Evolutionary conservation across 2,113 vertebrate species (phyloP).

Genomic region (Smithornis capensis): DNA sequence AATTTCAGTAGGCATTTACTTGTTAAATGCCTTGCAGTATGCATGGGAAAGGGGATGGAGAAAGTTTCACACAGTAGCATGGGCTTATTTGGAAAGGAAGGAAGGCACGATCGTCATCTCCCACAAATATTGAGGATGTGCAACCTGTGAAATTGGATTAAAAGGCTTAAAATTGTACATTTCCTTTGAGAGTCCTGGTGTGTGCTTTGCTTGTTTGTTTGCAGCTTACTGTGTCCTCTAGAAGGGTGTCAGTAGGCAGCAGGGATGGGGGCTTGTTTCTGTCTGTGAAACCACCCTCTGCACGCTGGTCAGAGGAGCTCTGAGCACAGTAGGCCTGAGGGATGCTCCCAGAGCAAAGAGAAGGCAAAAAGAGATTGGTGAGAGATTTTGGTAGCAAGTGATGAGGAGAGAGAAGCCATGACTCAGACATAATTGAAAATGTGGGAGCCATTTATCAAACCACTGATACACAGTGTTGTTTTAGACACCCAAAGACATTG

Average conservation of each 20-base stretch:
- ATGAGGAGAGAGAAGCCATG: background rate
- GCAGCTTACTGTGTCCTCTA: background rate
- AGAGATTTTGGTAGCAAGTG: background rate
- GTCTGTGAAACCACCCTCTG: background rate
- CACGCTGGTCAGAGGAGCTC: background rate
- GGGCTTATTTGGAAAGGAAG: background rate
- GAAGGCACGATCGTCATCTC: background rate
- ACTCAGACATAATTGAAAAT: background rate
- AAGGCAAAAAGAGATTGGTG: background rate
- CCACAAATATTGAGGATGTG: background rate
- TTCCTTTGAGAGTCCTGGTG: background rate
- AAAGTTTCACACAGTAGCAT: background rate
- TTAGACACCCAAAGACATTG: background rate
- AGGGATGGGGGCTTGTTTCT: background rate
- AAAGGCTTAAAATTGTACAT: background rate
- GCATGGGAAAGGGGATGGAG: background rate
- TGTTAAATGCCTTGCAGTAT: background rate
- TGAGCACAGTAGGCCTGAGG: background rate
- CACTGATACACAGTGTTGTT: background rate
- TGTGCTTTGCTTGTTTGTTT: background rate
- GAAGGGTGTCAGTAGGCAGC: background rate
- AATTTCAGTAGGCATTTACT: background rate
- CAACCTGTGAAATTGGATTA: background rate
- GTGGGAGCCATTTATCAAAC: fast-evolving
- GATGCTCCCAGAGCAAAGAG: background rate